Evolutionary conservation across 2,797 vertebrate species (phyloP), one percentile per base, ranked within the genome.

Genomic region (Molossus alvarezi): DNA sequence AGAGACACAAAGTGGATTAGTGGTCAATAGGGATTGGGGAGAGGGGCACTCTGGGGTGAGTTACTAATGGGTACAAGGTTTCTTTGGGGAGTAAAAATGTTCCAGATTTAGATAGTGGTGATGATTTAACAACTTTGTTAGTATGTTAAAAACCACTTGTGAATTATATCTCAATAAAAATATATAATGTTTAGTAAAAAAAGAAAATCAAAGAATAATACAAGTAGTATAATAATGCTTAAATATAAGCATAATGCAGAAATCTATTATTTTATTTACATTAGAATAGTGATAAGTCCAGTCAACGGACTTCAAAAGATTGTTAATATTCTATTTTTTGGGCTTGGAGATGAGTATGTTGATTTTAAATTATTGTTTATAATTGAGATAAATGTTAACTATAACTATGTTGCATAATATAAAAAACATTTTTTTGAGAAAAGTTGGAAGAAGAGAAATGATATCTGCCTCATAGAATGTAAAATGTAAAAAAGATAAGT

Each of bases 371-470:
- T 67, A 77, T 33, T 48, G 37, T 51, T 90, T 64, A 37, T 29
- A 86, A 80, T 29, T 57, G 17, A 12, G 3, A 23, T 37, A 57
- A 21, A 80, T 29, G 65, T 71, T 72, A 85, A 86, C 29, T 37
- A 64, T 33, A 37, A 10, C 55, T 53, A 25, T 57, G 27, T 76
- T 72, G 10, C 65, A 53, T 45, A 80, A 90, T 33, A 27, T 33
- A 65, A 72, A 75, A 67, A 33, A 33, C 33, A 33, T 33, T 33
- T 33, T 33, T 33, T 33, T 33, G 33, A 33, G 33, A 33, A 33
- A 85, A 64, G 12, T 45, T 83, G 77, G 60, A 79, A 79, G 73
- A 73, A 6, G 11, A 90, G 48, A 82, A 33, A 72, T 58, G 15
- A 25, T 41, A 55, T 41, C 55, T 90, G 18, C 18, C 10, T 84